A percentile compares a stretch with the other conserved stretches of the same genome.
phyloP scores from a whole-genome alignment of 2,888 invertebrate genomes.

The Aporophyla lueneburgensis region DNA sequence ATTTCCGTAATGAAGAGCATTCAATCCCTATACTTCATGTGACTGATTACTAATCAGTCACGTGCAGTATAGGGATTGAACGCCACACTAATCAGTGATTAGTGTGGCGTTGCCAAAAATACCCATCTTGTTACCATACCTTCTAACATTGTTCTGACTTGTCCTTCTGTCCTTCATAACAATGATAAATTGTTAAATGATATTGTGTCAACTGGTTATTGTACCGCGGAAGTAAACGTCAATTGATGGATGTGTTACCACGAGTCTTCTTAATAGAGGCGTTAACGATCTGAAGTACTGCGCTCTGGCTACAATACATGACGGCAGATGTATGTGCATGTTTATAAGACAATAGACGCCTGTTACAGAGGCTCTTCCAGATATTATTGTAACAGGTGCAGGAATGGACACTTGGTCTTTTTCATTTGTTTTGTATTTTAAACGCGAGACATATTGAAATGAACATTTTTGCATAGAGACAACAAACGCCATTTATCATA shows the following conservation, averaged over 20 bases:
- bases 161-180: slow-evolving; percentile 28
- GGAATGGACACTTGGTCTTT: slow-evolving; percentile 2
- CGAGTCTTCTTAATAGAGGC: slow-evolving; percentile 26
- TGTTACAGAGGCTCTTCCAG: slow-evolving; percentile 35
- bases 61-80: too few species aligned
- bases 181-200: background rate
- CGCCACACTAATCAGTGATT: too few species aligned
- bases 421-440: slow-evolving; percentile 26
- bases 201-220: slow-evolving; percentile 47
- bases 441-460: background rate
- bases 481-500: slow-evolving; percentile 38
- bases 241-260: slow-evolving; percentile 52
- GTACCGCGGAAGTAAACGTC: slow-evolving; percentile 57
- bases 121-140: background rate
- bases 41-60: background rate
- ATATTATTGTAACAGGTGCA: slow-evolving; percentile 45
- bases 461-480: slow-evolving; percentile 25
- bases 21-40: background rate
- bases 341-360: slow-evolving; percentile 40
- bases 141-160: background rate
- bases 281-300: slow-evolving; percentile 40
- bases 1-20: background rate
- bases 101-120: background rate
- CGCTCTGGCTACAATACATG: slow-evolving; percentile 31
- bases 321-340: slow-evolving; percentile 38